These are phyloP conservation scores for Melanotaenia parkinsoni DNA, from an alignment of 2,797 vertebrate genomes.

Conservation along the genomic window DNA sequence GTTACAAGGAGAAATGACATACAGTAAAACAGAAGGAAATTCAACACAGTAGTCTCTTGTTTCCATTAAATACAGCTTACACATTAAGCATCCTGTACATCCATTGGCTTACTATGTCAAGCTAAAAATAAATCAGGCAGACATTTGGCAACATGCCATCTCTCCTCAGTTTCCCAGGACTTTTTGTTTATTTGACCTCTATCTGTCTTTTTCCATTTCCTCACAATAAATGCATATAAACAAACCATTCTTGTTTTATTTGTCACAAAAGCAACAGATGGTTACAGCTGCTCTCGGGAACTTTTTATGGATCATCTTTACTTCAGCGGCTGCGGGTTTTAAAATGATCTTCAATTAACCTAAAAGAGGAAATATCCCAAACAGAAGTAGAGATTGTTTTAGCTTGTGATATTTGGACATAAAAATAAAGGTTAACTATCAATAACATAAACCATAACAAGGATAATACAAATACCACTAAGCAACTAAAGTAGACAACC, in stretches of 20 bases:
- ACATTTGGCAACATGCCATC: constrained; percentile 47
- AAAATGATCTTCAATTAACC: constrained; percentile 1
- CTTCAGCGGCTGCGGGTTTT: neutral
- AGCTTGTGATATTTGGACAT: neutral
- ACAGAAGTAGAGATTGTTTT: neutral
- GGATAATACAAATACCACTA: neutral
- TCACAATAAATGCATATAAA: constrained; percentile 77
- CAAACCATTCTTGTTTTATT: constrained; percentile 57
- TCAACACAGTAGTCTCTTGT: constrained; percentile 9
- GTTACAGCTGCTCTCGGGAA: constrained; percentile 39
- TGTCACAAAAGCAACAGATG: constrained; percentile 25
- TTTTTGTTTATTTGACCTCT: constrained; percentile 64
- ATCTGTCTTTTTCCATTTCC: constrained; percentile 72
- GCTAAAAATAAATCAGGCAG: constrained; percentile 9
- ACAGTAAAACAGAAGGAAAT: constrained; percentile 18
- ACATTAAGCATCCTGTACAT: constrained; percentile 18
- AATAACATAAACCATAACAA: neutral
- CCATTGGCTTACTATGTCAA: constrained; percentile 23
- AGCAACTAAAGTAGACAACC: neutral
- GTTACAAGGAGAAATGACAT: constrained; percentile 1
- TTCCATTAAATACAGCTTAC: constrained; percentile 37
- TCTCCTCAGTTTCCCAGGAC: constrained; percentile 67
- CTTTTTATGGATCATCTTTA: constrained; percentile 5
- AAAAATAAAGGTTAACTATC: neutral
- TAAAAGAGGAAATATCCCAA: neutral